Conservation (phyloP, 2,113 vertebrate species). For the Zosterops japonicus region DNA sequence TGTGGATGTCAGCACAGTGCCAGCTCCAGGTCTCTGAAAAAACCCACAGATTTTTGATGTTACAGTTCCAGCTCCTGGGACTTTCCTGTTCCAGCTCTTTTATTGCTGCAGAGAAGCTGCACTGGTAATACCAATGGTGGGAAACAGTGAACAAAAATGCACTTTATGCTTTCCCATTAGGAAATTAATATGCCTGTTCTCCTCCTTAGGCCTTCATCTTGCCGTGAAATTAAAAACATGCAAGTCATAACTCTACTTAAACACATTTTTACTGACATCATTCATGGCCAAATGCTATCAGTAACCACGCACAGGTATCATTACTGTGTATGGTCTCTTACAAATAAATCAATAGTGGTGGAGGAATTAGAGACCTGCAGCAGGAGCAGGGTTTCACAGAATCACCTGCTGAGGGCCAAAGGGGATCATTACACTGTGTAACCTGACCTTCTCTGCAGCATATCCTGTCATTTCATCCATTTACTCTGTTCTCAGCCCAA, state of each 20-base stretch:
- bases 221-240: neutral
- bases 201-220: neutral
- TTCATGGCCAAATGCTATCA: neutral
- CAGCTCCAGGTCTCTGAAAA: neutral
- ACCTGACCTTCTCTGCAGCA: constrained; percentile 29
- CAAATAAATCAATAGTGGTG: neutral
- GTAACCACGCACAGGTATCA: neutral
- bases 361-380: neutral
- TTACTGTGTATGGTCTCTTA: neutral
- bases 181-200: neutral
- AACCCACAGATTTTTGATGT: neutral
- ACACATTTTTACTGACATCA: neutral
- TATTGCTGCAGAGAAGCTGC: neutral
- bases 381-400: neutral
- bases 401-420: neutral
- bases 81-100: neutral
- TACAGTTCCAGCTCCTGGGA: neutral
- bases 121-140: neutral
- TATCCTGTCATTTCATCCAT: neutral
- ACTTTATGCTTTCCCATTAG: neutral
- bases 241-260: neutral
- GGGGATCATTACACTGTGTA: neutral
- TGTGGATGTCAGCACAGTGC: neutral
- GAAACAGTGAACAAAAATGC: neutral
- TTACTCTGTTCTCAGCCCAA: constrained; percentile 27